Evolutionary conservation across 2,888 invertebrate species (phyloP), one percentile per base, ranked within the genome.

Genomic region (Herminia tarsipennalis): DNA sequence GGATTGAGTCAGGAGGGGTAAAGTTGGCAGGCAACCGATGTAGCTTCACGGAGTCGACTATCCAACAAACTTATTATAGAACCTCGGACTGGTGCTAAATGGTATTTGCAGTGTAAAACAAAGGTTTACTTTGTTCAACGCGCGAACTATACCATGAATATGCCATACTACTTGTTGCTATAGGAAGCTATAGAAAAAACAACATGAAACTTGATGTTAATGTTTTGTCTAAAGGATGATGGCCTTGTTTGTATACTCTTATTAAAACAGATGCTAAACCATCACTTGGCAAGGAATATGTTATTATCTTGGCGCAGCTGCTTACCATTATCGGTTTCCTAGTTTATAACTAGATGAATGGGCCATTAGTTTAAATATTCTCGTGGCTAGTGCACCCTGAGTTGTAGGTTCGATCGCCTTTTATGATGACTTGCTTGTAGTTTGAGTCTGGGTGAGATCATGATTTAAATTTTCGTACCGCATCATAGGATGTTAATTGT

Each of bases 61-160:
- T 61, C 70, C 68, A 69, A 66, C 70, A 61, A 72, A 74, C 60
- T 73, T 73, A 66, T 60, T 61, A 68, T 64, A 63, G 64, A 64
- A 50, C 56, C 47, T 46, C 50, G 40, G 37, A 48, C 50, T 53
- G 50, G 48, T 50, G 58, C 50, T 65, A 59, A 70, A 69, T 55
- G 61, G 39, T 60, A 55, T 65, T 65, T 57, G 51, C 53, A 44
- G 44, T 52, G 51, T 54, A 51, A 22, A 43, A 56, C 61, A 59
- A 57, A 58, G 56, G 54, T 59, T 60, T 57, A 51, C 50, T 53
- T 54, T 60, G 48, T 52, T 42, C 27, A 25, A 41, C 21, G 27
- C 41, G 46, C 36, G 51, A 44, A 46, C 35, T 21, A 20, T 29
- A 21, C 32, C 20, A 43, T 45, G 28, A 12, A 12, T 25, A 12